Percentiles rank a stretch among this genome's conserved stretches.
phyloP scores from a whole-genome alignment of 2,888 invertebrate genomes.

The Stenolophus ochropezus region DNA sequence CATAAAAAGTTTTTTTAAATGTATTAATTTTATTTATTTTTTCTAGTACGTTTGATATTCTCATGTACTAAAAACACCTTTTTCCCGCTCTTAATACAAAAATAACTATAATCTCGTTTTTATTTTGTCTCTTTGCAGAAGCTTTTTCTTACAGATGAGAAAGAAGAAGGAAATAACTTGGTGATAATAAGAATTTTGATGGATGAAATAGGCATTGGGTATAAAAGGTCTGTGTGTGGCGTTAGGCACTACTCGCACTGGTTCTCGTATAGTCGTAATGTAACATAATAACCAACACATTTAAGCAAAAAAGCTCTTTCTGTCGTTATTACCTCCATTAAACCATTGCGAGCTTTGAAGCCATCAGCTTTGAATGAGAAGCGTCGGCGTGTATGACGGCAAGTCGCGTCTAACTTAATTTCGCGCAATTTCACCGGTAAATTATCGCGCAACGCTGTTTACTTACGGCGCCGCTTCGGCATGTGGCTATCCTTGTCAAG shows the following conservation, averaged over 20 bases:
- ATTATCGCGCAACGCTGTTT: conserved; percentile 53
- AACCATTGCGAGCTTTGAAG: conserved; percentile 8
- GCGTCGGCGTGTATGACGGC: neutral
- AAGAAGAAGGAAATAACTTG: neutral
- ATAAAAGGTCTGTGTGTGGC: neutral
- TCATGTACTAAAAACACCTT: too few species aligned
- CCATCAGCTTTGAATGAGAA: neutral
- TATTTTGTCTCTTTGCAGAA: too few species aligned
- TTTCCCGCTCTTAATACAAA: too few species aligned
- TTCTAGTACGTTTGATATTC: too few species aligned
- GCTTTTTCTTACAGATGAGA: too few species aligned
- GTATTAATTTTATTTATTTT: too few species aligned
- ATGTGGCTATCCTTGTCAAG: neutral
- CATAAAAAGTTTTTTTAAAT: too few species aligned
- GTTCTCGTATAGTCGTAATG: too few species aligned
- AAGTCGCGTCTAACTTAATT: conserved; percentile 49
- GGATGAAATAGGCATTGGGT: neutral
- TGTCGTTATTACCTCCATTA: neutral
- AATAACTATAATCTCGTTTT: too few species aligned
- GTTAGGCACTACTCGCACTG: neutral
- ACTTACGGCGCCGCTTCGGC: conserved; percentile 39
- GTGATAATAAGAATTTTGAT: neutral
- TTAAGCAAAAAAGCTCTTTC: conserved; percentile 1
- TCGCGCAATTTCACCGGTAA: conserved; percentile 52
- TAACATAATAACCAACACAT: conserved; percentile 2